Conservation (phyloP, 2,113 vertebrate genomes). For the Coregonus clupeaformis region DNA sequence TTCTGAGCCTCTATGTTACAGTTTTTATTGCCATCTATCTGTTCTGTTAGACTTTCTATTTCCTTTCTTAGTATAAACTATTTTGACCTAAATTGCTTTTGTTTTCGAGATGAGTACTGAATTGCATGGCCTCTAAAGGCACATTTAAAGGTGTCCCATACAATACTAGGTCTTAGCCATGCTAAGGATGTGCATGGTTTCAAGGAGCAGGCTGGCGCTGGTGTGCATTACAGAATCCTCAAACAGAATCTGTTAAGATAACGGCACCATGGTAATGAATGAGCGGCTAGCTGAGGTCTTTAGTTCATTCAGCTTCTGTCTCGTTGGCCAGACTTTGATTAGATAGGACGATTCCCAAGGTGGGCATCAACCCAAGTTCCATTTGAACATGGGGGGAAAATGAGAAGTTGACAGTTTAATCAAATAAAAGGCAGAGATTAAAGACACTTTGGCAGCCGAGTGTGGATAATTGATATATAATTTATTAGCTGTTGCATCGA, state of each 20-base stretch:
- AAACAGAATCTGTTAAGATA: conserved; percentile 56
- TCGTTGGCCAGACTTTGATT: conserved; percentile 51
- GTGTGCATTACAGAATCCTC: conserved; percentile 46
- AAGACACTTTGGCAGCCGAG: conserved; percentile 65
- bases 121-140: too few relatives aligned
- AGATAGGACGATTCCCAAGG: conserved; percentile 59
- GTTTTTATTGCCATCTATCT: too few relatives aligned
- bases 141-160: too few relatives aligned
- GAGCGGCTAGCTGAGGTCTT: conserved; percentile 7
- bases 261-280: conserved; percentile 34
- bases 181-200: conserved; percentile 26
- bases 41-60: too few relatives aligned
- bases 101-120: too few relatives aligned
- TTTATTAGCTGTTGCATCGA: conserved; percentile 61
- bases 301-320: background rate
- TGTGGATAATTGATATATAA: conserved; percentile 73
- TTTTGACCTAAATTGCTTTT: too few relatives aligned
- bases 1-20: too few relatives aligned
- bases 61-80: too few relatives aligned
- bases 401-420: conserved; percentile 69
- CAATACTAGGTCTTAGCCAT: conserved; percentile 24
- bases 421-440: conserved; percentile 72
- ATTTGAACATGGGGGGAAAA: conserved; percentile 54
- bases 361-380: conserved; percentile 53
- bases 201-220: conserved; percentile 26